These are phyloP conservation scores for Poecilia latipinna DNA, from an alignment of 2,113 vertebrate species.

Conservation along the genomic window DNA sequence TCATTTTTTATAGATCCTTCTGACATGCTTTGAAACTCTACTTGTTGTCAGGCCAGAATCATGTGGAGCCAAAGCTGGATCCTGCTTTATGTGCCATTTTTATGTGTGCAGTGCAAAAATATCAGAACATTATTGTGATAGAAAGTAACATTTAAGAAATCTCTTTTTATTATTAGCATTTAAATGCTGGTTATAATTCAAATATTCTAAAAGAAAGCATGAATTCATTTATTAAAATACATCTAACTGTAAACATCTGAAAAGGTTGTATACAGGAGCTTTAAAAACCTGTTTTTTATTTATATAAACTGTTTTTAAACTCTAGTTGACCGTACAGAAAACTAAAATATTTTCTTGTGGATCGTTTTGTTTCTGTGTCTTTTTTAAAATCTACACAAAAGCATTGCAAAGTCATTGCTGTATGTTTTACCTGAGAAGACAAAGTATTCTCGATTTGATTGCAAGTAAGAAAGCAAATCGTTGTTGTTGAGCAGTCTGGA, in stretches of 20 bases:
- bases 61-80: neutral
- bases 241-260: neutral
- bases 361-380: too few relatives aligned
- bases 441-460: neutral
- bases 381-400: neutral
- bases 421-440: neutral
- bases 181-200: neutral
- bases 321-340: too few relatives aligned
- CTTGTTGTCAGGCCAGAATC: neutral
- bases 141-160: neutral
- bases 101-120: neutral
- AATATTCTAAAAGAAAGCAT: neutral
- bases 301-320: neutral
- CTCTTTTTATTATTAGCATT: neutral
- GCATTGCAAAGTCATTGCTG: neutral
- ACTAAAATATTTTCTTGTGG: neutral
- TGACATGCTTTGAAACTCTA: constrained; percentile 17
- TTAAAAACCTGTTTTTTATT: neutral
- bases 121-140: neutral
- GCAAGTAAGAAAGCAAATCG: neutral
- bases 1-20: constrained; percentile 35
- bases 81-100: neutral
- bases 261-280: neutral
- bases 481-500: neutral
- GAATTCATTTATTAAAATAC: neutral